Evolutionary conservation across 1,140 invertebrate genomes (phyloP), one percentile per base, ranked within the genome.

Genomic region (Mactra quadrangularis): DNA sequence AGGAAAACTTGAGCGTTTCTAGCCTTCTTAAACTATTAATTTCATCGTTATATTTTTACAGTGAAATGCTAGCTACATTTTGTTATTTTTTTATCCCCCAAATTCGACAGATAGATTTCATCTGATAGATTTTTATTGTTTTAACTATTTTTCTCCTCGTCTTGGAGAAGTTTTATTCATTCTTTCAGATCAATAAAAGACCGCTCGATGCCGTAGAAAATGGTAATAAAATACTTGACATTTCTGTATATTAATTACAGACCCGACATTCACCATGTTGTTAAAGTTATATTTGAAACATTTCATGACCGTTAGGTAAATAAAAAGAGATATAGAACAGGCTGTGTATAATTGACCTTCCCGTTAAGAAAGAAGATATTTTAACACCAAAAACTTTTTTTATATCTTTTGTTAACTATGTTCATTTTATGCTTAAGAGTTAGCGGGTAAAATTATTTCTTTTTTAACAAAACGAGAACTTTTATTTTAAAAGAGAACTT

Each of bases 221-320:
- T 25, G 41, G 64, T 41, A 25, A 50, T 68, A 68, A 68, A 68
- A 22, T 3, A 50, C 45, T 15, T 19, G 25, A 25, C 64, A n/a
- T n/a, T 7, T 68, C 22, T 27, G 13, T 3, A 41, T 68, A 7
- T 13, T 55, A 72, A 72, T 72, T 72, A 72, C 19, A 72, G 0
- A 47, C 52, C 52, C 19, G 47, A 38, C 35, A 38, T 3, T 35
- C 27, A 29, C 31, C 50, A 17, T 31, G 70, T 57, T 45, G 53
- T 72, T 57, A 72, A 72, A 72, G 47, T 27, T 31, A 22, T 27
- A 57, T 72, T 72, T 72, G 9, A 35, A 57, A 15, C 31, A 57
- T 72, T 57, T 72, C 35, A 72, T n/a, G 70, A 72, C 38, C 35
- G 35, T 41, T 55, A 57, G 70, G 52, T 72, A 72, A 52, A 72